Base-by-base conservation (phyloP, 2,113 vertebrate genomes). In the Brachirus orientalis region DNA sequence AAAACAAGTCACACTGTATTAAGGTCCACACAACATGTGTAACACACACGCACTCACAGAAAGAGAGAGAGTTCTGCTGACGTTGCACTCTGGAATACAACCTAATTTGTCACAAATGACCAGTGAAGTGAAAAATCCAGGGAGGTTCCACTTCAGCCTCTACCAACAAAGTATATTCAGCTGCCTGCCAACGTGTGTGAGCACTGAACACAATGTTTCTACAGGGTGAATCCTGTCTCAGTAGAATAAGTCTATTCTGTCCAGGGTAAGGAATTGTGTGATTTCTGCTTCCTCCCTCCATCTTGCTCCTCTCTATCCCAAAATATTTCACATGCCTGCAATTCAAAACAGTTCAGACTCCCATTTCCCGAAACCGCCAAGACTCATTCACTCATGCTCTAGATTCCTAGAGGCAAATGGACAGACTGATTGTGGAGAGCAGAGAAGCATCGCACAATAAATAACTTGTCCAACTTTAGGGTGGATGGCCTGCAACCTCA, bases 31-130 rank as follows among this genome's bases (percentile, higher is more conserved):
- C 36, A 37, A 28, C 28, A 28, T 28, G 28, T 28, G 28, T 3
- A 28, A 6, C 38, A 22, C 22, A 35, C 10, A 36, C 22, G n/a
- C 1, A 50, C 36, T 14, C 12, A 57, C 1, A 13, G 1, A n/a
- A n/a, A n/a, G n/a, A n/a, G n/a, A n/a, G n/a, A n/a, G n/a, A 57
- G 0, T 51, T 33, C 44, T 50, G 52, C 69, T 43, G 20, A n/a
- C 6, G 35, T 63, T 63, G 43, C n/a, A 56, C 22, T 45, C 11
- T 50, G 20, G 14, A 10, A 28, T 16, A 33, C 3, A 33, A 48
- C 17, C 20, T 8, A 14, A 52, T 72, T 59, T 60, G 55, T 65
- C 61, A 58, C 46, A 46, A 38, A 45, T 45, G 54, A 65, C 28
- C 46, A 52, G 40, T 37, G 40, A 38, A 46, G 46, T 8, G 54